Percentiles rank a stretch among this genome's conserved stretches.
Evolutionary conservation across 2,797 vertebrate genomes (phyloP).

Genomic region (Molothrus aeneus): DNA sequence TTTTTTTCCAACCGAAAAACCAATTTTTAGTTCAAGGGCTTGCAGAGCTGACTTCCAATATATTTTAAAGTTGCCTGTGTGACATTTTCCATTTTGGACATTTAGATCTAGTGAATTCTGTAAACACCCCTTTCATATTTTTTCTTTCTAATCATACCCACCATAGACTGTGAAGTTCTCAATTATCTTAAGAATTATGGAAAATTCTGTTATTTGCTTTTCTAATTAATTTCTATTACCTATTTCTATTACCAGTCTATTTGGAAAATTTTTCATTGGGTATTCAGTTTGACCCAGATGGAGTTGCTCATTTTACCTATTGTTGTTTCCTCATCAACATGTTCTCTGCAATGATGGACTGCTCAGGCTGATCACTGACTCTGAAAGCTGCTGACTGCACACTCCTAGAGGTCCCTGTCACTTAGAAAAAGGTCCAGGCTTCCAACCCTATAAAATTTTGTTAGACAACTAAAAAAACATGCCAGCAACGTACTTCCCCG

Average conservation of each 20-base stretch:
- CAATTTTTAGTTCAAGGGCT: background rate
- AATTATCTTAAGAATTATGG: background rate
- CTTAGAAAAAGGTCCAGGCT: background rate
- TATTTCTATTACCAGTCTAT: background rate
- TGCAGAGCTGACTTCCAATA: background rate
- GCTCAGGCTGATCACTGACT: background rate
- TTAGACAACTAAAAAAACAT: background rate
- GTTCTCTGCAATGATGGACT: background rate
- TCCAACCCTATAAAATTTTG: background rate
- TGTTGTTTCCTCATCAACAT: rapidly evolving
- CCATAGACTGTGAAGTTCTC: background rate
- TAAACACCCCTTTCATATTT: rapidly evolving
- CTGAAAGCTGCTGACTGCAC: background rate
- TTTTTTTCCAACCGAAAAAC: background rate
- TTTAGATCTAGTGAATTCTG: background rate
- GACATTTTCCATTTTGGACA: background rate
- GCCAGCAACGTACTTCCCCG: background rate
- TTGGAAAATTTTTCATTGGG: rapidly evolving
- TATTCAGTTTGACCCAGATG: background rate
- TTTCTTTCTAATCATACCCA: background rate
- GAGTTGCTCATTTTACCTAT: background rate
- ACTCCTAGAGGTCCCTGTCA: background rate
- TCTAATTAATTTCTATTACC: background rate
- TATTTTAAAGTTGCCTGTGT: background rate
- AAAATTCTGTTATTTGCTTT: background rate